Conservation (phyloP, 2,113 vertebrate genomes). For the Madoqua kirkii region DNA sequence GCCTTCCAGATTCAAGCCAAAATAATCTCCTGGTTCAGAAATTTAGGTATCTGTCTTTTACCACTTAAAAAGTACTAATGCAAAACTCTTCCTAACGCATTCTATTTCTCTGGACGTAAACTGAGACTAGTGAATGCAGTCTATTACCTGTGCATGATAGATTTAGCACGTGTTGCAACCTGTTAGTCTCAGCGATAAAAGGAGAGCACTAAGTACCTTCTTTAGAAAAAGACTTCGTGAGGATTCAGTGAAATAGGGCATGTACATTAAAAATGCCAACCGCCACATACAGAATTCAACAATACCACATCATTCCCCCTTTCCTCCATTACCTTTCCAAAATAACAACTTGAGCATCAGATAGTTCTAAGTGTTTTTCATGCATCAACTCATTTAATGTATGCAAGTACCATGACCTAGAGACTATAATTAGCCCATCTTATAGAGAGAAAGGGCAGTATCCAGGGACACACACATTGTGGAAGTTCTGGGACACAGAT, state of each 20-base stretch:
- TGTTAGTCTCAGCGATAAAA: neutral
- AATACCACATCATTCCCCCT: neutral
- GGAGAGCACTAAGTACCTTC: neutral
- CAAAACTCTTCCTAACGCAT: neutral
- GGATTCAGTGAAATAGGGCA: neutral
- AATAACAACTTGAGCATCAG: neutral
- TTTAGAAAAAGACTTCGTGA: neutral
- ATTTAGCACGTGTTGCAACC: neutral
- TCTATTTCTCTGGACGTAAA: neutral
- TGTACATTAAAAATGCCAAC: neutral
- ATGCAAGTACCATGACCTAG: neutral
- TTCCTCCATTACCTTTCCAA: neutral
- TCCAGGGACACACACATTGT: neutral
- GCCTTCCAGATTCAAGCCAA: neutral
- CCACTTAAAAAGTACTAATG: neutral
- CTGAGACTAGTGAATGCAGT: neutral
- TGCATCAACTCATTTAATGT: neutral
- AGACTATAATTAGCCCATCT: neutral
- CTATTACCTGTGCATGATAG: neutral
- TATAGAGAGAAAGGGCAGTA: neutral
- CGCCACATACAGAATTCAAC: neutral
- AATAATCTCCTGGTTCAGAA: neutral
- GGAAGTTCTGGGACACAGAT: neutral
- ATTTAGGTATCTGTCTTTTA: neutral
- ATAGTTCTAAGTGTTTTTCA: neutral